Base-by-base conservation (phyloP, 2,113 vertebrate genomes). In the Myocastor coypus region DNA sequence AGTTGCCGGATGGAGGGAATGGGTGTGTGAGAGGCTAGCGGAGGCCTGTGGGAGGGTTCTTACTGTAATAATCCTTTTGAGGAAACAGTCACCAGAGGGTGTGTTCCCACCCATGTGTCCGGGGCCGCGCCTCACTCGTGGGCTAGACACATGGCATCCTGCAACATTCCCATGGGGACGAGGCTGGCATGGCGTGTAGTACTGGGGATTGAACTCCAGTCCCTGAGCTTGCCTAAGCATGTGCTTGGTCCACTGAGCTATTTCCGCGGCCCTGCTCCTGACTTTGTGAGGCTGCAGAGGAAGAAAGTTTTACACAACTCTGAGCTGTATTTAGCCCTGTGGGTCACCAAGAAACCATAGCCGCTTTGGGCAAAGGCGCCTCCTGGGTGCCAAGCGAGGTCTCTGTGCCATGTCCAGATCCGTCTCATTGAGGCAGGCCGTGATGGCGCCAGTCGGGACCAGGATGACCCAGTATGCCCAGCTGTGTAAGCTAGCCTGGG, bases 301-400 rank as follows among this genome's bases (percentile, higher is more conserved):
- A 42, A 68, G 10, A 24, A 10, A 40, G 24, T 14, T 11, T 34
- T 20, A 4, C 40, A 19, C 30, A 19, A 34, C 61, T 37, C 24
- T 2, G 0, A 0, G 30, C 26, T 30, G 55, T 11, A 14, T 19
- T 19, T 17, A 19, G 10, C 7, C 13, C 40, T 19, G 7, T 59
- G 34, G 6, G 4, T 0, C 1, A 55, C 1, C 0, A 24, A 7
- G 55, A 7, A 83, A 85, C 85, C 19, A 19, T 0, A 3, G 46
- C 37, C 37, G 0, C 1, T 0, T 0, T 0, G 4, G 64, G 50
- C 69, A 61, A 24, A 80, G 57, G 66, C 28, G 2, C 0, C 16
- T 46, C 64, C 20, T 1, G 0, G 7, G 64, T 42, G 55, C 16
- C 9, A 34, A n/a, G 66, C 1, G 26, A 32, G 52, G 24, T 24